Evolutionary conservation across 2,888 invertebrate genomes (phyloP).

Genomic region (Schizaphis graminum): DNA sequence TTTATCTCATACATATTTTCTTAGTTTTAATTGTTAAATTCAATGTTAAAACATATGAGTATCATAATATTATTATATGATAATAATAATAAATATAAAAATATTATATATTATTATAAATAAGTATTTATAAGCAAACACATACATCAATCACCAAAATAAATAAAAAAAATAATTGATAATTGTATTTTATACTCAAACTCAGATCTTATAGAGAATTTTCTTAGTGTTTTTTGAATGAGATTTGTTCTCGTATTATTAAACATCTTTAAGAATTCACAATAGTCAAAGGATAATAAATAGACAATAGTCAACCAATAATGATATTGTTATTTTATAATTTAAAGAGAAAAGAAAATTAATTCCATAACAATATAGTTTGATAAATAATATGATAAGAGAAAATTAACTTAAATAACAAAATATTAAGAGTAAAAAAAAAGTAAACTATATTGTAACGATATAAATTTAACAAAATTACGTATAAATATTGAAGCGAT

Average conservation of each 20-base stretch:
- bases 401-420: background rate
- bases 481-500: background rate
- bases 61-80: too few relatives aligned
- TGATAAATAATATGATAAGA: background rate
- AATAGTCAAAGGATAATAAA: background rate
- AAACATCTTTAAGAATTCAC: background rate
- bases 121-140: background rate
- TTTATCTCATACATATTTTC: too few relatives aligned
- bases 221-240: background rate
- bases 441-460: background rate
- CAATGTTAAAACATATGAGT: too few relatives aligned
- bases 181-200: background rate
- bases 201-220: background rate
- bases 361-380: background rate
- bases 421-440: background rate
- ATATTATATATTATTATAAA: too few relatives aligned
- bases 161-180: background rate
- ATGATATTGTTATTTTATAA: background rate
- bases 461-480: conserved; percentile 1
- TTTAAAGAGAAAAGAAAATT: background rate
- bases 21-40: too few relatives aligned
- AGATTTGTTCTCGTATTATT: background rate
- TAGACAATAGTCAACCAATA: background rate
- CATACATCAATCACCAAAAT: background rate
- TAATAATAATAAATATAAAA: too few relatives aligned